A percentile compares a stretch with the other conserved stretches of the same genome.
These are phyloP conservation scores for Agelas oroides DNA, from an alignment of 37 sponge, comb jelly and placozoan genomes.

Conservation along the genomic window DNA sequence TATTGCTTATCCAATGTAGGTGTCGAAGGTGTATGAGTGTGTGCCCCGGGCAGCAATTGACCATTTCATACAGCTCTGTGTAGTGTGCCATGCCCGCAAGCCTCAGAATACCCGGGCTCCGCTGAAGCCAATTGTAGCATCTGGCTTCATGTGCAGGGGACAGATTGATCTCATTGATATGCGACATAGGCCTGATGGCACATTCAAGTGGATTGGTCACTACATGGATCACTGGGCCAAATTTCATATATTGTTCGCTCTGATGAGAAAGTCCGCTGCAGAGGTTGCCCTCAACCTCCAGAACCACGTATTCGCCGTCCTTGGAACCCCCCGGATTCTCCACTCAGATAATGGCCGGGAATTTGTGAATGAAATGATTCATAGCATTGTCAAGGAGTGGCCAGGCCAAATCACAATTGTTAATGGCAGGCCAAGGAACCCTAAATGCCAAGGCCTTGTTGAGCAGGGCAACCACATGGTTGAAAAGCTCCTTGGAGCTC, in stretches of 20 bases:
- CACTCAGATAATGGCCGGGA: constrained; percentile 50
- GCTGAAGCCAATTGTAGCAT: constrained; percentile 40
- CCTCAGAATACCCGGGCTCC: constrained; percentile 46
- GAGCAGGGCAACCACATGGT: constrained; percentile 50
- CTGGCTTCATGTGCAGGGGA: constrained; percentile 47
- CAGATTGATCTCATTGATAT: constrained; percentile 74
- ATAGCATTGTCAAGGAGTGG: constrained; percentile 47
- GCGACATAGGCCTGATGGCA: constrained; percentile 57
- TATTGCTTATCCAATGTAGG: neutral
- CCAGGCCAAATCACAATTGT: constrained; percentile 39
- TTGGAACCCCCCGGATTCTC: constrained; percentile 16
- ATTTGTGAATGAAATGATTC: constrained; percentile 44
- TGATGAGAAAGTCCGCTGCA: constrained; percentile 39
- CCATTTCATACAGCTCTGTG: constrained; percentile 38
- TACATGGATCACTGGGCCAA: constrained; percentile 74
- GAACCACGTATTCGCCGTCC: constrained; percentile 1
- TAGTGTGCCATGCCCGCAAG: constrained; percentile 24
- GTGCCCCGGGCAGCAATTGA: constrained; percentile 35
- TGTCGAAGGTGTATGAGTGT: constrained; percentile 37
- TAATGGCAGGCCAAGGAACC: constrained; percentile 52
- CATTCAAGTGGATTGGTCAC: constrained; percentile 65
- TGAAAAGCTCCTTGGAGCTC: constrained; percentile 38
- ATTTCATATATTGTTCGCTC: constrained; percentile 42
- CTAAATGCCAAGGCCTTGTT: constrained; percentile 30
- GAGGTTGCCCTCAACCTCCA: constrained; percentile 49